Evolutionary conservation across 2,797 vertebrate species (phyloP).

Genomic region (Hydrocynus forskahlii): DNA sequence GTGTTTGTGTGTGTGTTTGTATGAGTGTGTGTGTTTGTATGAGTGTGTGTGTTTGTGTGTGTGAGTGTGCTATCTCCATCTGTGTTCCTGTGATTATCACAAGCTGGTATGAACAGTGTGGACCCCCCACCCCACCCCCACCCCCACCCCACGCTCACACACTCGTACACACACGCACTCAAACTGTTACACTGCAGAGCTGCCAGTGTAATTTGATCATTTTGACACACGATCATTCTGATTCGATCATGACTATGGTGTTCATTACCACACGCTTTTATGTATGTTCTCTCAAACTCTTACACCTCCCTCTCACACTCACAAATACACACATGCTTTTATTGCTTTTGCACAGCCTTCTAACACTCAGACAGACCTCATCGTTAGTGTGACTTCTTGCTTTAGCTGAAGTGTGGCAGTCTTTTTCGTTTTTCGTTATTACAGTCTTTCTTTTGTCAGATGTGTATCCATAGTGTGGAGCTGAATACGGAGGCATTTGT

Average conservation of each 20-base stretch:
- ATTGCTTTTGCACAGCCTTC: constrained; percentile 6
- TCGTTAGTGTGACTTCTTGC: neutral
- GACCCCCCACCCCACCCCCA: no score
- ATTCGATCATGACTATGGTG: constrained; percentile 6
- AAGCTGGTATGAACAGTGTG: constrained; percentile 4
- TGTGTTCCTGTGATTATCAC: constrained; percentile 47
- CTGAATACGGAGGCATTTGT: no score
- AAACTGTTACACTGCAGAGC: neutral
- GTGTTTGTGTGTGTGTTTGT: constrained; percentile 28
- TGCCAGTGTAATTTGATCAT: constrained; percentile 28
- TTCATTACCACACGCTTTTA: constrained; percentile 31
- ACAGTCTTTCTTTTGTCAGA: neutral
- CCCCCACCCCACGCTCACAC: neutral
- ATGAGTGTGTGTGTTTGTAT: no score
- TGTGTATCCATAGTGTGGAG: neutral
- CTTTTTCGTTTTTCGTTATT: neutral
- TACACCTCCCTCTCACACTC: constrained; percentile 2
- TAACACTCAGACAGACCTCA: neutral
- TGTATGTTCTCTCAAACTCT: constrained; percentile 21
- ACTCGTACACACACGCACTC: neutral
- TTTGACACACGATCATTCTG: constrained; percentile 24
- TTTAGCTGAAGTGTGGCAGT: neutral
- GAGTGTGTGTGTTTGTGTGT: constrained; percentile 27
- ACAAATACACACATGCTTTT: neutral
- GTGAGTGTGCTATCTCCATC: constrained; percentile 32